Evolutionary conservation across 2,797 vertebrate species (phyloP).

Genomic region (Gouania willdenowi): DNA sequence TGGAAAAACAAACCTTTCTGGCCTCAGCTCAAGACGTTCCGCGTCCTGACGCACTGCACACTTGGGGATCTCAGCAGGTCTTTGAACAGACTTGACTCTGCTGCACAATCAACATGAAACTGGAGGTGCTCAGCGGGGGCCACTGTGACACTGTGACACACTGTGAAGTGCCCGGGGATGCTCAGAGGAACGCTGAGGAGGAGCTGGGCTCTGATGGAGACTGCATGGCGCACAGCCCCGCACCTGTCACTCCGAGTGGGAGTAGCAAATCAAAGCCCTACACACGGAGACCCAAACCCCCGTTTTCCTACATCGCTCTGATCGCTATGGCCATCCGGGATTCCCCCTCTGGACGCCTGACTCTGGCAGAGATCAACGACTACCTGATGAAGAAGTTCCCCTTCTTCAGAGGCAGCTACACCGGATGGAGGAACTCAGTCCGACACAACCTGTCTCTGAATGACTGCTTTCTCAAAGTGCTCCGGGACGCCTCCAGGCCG

Average conservation of each 20-base stretch:
- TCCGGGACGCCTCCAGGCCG: slow-evolving; percentile 90
- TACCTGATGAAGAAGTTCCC: slow-evolving; percentile 95
- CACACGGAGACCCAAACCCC: slow-evolving; percentile 90
- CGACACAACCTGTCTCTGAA: slow-evolving; percentile 92
- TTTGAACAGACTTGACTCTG: not conserved
- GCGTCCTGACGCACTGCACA: slow-evolving; percentile 20
- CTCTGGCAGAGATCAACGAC: slow-evolving; percentile 94
- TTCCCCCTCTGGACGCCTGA: slow-evolving; percentile 86
- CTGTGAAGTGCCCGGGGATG: slow-evolving; percentile 66
- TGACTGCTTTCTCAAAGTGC: slow-evolving; percentile 91
- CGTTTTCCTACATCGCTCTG: slow-evolving; percentile 94
- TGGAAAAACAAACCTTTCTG: not conserved
- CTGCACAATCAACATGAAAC: slow-evolving; percentile 74
- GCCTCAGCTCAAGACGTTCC: slow-evolving; percentile 1
- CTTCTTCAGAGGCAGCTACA: slow-evolving; percentile 94
- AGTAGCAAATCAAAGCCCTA: slow-evolving; percentile 80
- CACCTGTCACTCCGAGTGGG: slow-evolving; percentile 43
- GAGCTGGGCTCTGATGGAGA: slow-evolving; percentile 93
- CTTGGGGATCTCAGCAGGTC: slow-evolving; percentile 3
- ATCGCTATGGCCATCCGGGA: slow-evolving; percentile 97
- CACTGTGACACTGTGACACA: slow-evolving; percentile 71
- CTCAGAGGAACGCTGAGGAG: slow-evolving; percentile 79
- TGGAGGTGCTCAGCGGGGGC: slow-evolving; percentile 80
- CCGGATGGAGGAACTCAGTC: slow-evolving; percentile 96
- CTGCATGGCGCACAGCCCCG: slow-evolving; percentile 85